Percentiles rank a stretch among this genome's conserved stretches.
Evolutionary conservation across 2,797 vertebrate genomes (phyloP).

Genomic region (Epinephelus awoara): DNA sequence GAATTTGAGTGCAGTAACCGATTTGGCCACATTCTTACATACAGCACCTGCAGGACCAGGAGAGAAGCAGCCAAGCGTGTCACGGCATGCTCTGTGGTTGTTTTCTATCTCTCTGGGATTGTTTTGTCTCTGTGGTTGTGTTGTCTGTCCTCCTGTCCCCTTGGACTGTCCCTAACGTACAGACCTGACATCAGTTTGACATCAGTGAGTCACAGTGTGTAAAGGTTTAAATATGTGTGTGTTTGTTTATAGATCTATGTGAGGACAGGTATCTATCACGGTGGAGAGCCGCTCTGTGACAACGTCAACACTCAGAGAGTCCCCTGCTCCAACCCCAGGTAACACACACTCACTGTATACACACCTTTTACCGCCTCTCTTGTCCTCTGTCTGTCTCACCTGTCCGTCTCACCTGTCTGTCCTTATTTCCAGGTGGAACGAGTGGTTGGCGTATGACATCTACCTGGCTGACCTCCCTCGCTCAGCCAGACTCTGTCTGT

Average conservation of each 20-base stretch:
- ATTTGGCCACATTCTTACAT: no score
- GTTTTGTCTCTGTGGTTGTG: no score
- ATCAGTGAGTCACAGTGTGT: slow-evolving; percentile 1
- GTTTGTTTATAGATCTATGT: slow-evolving; percentile 92
- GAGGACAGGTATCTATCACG: slow-evolving; percentile 96
- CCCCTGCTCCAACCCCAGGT: slow-evolving; percentile 97
- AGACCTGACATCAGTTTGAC: no score
- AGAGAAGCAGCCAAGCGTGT: no score
- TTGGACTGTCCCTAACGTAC: no score
- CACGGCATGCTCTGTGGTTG: no score
- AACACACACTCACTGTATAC: slow-evolving; percentile 21
- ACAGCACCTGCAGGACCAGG: no score
- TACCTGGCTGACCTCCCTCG: slow-evolving; percentile 81
- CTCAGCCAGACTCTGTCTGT: slow-evolving; percentile 72
- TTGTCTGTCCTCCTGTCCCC: no score
- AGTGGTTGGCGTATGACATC: slow-evolving; percentile 75
- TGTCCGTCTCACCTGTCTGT: slow-evolving; percentile 19
- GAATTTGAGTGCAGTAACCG: no score
- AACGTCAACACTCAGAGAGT: slow-evolving; percentile 98
- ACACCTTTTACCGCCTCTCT: no score
- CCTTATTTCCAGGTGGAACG: slow-evolving; percentile 71
- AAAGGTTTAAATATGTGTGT: slow-evolving; percentile 5
- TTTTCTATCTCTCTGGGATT: no score
- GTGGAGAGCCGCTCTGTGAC: slow-evolving; percentile 96
- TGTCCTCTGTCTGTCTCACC: background rate